Evolutionary conservation across 2,113 vertebrate genomes (phyloP).

Genomic region (Forbesichthys papilliferus): DNA sequence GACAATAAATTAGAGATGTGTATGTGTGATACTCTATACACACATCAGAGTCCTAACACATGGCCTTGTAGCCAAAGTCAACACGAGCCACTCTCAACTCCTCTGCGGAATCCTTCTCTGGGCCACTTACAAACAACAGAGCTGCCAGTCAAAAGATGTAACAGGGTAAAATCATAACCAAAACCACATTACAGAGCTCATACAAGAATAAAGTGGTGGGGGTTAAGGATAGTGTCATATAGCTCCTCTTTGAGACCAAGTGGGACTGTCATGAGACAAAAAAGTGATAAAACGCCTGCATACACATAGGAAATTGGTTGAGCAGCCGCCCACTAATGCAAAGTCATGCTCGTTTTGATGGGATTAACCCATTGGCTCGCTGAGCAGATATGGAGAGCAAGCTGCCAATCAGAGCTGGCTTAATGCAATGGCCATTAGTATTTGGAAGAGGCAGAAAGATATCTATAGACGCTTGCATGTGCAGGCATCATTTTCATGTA

Average conservation of each 20-base stretch:
- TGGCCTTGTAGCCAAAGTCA: too few relatives aligned
- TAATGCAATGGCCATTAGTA: slow-evolving; percentile 36
- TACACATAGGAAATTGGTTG: slow-evolving; percentile 42
- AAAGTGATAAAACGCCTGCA: slow-evolving; percentile 38
- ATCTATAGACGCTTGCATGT: neutral
- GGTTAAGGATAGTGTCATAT: slow-evolving; percentile 6
- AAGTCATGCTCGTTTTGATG: slow-evolving; percentile 52
- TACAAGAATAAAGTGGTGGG: slow-evolving; percentile 28
- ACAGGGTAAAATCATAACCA: slow-evolving; percentile 19
- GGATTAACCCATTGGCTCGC: slow-evolving; percentile 51
- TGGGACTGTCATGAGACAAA: slow-evolving; percentile 30
- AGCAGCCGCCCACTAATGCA: slow-evolving; percentile 39
- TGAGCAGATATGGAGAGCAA: slow-evolving; percentile 40
- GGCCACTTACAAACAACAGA: neutral
- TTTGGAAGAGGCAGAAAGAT: slow-evolving; percentile 17
- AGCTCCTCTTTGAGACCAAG: slow-evolving; percentile 34
- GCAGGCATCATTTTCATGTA: slow-evolving; percentile 10
- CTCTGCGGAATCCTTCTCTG: neutral
- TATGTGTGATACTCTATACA: too few relatives aligned
- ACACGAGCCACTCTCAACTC: neutral
- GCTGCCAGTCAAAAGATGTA: slow-evolving; percentile 31
- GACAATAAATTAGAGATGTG: too few relatives aligned
- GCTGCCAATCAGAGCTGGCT: slow-evolving; percentile 48
- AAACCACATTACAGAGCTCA: slow-evolving; percentile 25
- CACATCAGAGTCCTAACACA: too few relatives aligned